Evolutionary conservation across 2,113 vertebrate species (phyloP).

Genomic region (Xiphias gladius): DNA sequence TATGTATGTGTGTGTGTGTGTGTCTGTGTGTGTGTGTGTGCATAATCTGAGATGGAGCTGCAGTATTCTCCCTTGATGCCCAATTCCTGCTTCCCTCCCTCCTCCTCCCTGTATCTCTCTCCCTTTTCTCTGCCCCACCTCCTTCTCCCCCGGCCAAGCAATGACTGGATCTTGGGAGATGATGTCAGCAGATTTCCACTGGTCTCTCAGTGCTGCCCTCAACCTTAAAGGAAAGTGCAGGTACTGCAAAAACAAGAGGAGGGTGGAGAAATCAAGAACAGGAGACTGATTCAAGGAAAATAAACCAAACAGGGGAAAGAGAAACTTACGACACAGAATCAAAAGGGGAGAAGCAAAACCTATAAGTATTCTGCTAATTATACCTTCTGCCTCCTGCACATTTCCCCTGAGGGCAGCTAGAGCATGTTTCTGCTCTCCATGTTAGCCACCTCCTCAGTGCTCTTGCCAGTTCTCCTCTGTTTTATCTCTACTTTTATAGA

Average conservation of each 20-base stretch:
- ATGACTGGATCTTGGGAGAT: slow-evolving; percentile 81
- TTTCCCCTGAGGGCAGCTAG: neutral
- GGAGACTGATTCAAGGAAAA: slow-evolving; percentile 26
- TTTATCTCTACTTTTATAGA: slow-evolving; percentile 12
- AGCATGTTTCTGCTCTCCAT: slow-evolving; percentile 44
- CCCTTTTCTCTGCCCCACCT: slow-evolving; percentile 18
- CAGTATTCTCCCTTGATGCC: slow-evolving; percentile 78
- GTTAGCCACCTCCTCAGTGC: neutral
- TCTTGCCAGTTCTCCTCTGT: neutral
- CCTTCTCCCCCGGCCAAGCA: slow-evolving; percentile 55
- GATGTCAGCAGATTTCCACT: slow-evolving; percentile 86
- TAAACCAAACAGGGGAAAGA: slow-evolving; percentile 15
- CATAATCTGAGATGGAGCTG: slow-evolving; percentile 78
- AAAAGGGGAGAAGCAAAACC: neutral
- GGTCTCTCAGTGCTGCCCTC: slow-evolving; percentile 74
- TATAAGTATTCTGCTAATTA: slow-evolving; percentile 19
- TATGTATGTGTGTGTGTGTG: slow-evolving; percentile 37
- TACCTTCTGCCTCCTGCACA: slow-evolving; percentile 18
- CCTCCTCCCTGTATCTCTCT: slow-evolving; percentile 23
- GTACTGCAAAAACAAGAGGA: slow-evolving; percentile 78
- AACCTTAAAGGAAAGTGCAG: slow-evolving; percentile 58
- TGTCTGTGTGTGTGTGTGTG: slow-evolving; percentile 32
- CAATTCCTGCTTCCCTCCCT: slow-evolving; percentile 62
- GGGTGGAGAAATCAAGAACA: neutral
- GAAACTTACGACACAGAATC: slow-evolving; percentile 5